Evolutionary conservation across 2,797 vertebrate species (phyloP).

Genomic region (Tenualosa ilisha): DNA sequence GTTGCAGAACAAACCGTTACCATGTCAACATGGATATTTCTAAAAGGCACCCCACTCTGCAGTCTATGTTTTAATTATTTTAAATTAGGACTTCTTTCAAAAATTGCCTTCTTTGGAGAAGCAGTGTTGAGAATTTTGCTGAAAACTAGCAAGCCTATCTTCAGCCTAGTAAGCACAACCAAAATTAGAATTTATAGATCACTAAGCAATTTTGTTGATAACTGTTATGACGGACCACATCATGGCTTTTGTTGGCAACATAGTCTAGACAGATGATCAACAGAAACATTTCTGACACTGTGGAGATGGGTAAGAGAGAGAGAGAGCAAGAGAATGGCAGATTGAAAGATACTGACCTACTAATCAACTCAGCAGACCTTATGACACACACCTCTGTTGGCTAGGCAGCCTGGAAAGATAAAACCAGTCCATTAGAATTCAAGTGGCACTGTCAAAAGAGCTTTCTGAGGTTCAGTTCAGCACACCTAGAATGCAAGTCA

Average conservation of each 20-base stretch:
- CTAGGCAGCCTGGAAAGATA: constrained; percentile 39
- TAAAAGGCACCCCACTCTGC: not conserved
- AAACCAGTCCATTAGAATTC: constrained; percentile 47
- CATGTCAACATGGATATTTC: not conserved
- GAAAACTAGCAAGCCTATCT: not conserved
- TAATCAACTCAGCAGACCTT: not conserved
- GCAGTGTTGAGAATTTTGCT: not conserved
- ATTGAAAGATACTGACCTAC: not conserved
- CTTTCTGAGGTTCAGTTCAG: constrained; percentile 13
- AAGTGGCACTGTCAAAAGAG: constrained; percentile 31
- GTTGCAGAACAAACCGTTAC: not conserved
- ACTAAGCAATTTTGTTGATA: too few relatives aligned
- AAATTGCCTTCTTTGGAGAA: not conserved
- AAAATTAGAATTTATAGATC: too few relatives aligned
- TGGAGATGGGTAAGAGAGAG: not conserved
- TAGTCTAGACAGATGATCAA: too few relatives aligned
- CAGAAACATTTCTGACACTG: too few relatives aligned
- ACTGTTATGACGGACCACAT: too few relatives aligned
- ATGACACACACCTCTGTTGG: constrained; percentile 29
- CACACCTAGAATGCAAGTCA: not conserved
- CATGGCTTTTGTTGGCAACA: too few relatives aligned
- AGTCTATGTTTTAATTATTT: not conserved
- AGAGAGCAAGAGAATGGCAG: not conserved
- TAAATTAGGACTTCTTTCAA: not conserved
- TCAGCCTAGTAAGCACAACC: not conserved